These are phyloP conservation scores for Trachymyrmex cornetzi DNA, from an alignment of 1,140 invertebrate species.

Conservation along the genomic window DNA sequence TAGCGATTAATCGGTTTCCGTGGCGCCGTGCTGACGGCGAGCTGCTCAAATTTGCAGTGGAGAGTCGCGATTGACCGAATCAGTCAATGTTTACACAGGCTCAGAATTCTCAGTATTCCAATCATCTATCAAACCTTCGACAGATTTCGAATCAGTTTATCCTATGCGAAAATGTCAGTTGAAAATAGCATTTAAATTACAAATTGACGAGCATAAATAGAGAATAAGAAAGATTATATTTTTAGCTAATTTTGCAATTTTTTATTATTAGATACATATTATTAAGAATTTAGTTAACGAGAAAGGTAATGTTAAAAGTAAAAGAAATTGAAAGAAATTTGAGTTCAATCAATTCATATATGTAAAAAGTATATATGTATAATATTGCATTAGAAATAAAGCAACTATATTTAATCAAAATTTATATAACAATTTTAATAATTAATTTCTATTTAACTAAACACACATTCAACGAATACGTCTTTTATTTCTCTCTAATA, in stretches of 20 bases:
- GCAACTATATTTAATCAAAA: not conserved
- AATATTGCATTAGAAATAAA: not conserved
- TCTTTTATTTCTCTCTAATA: not conserved
- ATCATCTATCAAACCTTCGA: constrained; percentile 27
- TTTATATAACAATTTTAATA: not conserved
- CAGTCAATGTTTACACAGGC: constrained; percentile 16
- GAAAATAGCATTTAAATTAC: not conserved
- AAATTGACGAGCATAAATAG: not conserved
- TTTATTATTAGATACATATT: not conserved
- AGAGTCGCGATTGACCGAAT: constrained; percentile 6
- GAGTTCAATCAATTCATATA: not conserved
- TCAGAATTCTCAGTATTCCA: constrained; percentile 11
- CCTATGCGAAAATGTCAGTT: not conserved
- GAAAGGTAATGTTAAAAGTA: not conserved
- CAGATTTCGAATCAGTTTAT: constrained; percentile 4
- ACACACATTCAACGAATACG: not conserved
- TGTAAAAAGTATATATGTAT: not conserved
- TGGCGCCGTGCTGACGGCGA: constrained; percentile 45
- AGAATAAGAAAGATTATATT: not conserved
- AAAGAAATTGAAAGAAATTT: not conserved
- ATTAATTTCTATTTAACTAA: not conserved
- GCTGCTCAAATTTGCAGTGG: constrained; percentile 23
- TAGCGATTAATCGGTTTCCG: constrained; percentile 46
- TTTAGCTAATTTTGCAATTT: not conserved
- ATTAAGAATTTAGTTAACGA: not conserved